phyloP scores from a whole-genome alignment of 2,888 invertebrate species.

The Andrena chrysosceles region DNA sequence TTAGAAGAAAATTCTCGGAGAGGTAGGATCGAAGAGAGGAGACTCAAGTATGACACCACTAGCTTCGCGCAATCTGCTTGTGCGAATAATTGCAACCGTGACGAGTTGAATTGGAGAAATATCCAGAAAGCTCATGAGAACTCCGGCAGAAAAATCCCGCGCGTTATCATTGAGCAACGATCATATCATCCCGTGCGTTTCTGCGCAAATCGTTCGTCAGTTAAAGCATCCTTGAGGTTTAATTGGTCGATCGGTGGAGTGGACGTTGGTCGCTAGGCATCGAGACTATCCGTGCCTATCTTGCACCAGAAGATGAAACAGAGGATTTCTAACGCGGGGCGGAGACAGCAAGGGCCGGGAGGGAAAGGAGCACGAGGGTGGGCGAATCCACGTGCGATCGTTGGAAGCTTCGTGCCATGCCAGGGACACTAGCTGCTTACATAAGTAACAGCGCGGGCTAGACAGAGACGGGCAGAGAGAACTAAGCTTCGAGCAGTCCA shows the following conservation, averaged over 20 bases:
- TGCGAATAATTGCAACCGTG: too few species aligned
- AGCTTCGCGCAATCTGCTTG: too few species aligned
- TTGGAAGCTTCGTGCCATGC: conserved; percentile 3
- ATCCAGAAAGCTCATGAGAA: too few species aligned
- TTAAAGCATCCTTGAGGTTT: conserved; percentile 8
- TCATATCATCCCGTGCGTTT: neutral
- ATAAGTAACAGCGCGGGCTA: conserved; percentile 18
- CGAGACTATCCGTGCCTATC: neutral
- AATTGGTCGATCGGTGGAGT: neutral
- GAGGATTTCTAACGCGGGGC: neutral
- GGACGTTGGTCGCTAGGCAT: neutral
- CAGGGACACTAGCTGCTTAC: conserved; percentile 44
- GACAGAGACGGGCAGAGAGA: conserved; percentile 9
- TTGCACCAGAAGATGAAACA: conserved; percentile 7
- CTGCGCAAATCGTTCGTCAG: neutral
- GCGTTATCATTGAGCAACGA: neutral
- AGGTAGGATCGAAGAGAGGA: too few species aligned
- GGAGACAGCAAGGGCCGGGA: neutral
- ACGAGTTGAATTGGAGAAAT: too few species aligned
- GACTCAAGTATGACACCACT: too few species aligned
- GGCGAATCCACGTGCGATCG: conserved; percentile 27
- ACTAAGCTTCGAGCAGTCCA: conserved; percentile 17
- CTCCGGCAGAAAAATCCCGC: conserved; percentile 20
- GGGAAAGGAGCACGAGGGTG: conserved; percentile 3
- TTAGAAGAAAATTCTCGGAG: too few species aligned